A percentile compares a stretch with the other conserved stretches of the same genome.
Conservation (phyloP, 2,797 vertebrate genomes). For the Ptychobarbus kaznakovi region DNA sequence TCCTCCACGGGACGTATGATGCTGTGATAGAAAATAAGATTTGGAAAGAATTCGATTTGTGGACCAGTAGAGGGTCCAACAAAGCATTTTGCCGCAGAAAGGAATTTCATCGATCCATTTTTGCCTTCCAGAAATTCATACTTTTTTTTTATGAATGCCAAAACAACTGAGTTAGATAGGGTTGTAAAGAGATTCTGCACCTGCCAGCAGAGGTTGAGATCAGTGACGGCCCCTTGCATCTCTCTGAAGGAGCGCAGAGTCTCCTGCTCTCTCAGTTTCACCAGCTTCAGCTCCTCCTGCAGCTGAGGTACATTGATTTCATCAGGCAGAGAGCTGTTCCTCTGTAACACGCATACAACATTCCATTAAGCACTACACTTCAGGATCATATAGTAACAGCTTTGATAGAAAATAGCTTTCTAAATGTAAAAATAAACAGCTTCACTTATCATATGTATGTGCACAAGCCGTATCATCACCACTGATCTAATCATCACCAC, state of each 20-base stretch:
- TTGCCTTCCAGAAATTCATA: neutral
- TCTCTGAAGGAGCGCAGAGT: constrained; percentile 85
- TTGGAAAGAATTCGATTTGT: neutral
- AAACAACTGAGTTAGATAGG: neutral
- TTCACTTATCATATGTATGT: neutral
- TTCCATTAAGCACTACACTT: neutral
- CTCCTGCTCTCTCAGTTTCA: constrained; percentile 89
- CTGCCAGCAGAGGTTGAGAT: constrained; percentile 94
- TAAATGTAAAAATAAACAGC: too few relatives aligned
- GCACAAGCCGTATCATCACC: neutral
- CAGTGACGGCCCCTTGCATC: constrained; percentile 87
- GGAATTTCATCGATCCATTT: neutral
- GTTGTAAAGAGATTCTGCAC: constrained; percentile 66
- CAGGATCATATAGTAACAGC: neutral
- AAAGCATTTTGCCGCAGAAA: neutral
- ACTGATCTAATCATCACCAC: neutral
- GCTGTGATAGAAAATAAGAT: constrained; percentile 66
- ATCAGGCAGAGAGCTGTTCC: constrained; percentile 87
- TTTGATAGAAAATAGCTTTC: neutral
- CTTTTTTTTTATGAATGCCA: neutral
- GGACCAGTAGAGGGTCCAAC: neutral
- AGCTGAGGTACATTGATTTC: constrained; percentile 89
- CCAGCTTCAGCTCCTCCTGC: constrained; percentile 92
- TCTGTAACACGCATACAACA: constrained; percentile 70
- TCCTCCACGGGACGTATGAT: constrained; percentile 81